Evolutionary conservation across 1,140 invertebrate species (phyloP).

Genomic region (Lasioglossum albipes): DNA sequence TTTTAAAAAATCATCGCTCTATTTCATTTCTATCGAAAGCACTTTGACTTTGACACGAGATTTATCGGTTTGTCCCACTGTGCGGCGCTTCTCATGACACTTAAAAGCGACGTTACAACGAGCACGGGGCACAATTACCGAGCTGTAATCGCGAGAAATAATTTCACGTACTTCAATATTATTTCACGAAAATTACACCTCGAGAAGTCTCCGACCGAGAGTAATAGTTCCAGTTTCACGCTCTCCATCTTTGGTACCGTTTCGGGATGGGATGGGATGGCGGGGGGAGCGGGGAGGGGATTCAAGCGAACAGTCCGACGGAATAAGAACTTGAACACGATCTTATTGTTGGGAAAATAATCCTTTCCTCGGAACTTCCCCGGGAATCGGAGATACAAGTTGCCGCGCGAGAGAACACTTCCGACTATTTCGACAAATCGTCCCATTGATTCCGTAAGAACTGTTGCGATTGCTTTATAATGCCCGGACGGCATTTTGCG

Average conservation of each 20-base stretch:
- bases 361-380: constrained; percentile 13
- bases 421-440: constrained; percentile 15
- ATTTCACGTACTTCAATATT: neutral
- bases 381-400: constrained; percentile 9
- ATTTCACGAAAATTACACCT: neutral
- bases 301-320: neutral
- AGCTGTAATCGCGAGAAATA: no score
- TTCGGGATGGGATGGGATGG: neutral
- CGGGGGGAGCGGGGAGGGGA: neutral
- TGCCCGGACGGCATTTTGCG: neutral
- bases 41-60: no score
- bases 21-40: no score
- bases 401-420: neutral
- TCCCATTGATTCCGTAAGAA: neutral
- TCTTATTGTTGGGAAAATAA: constrained; percentile 36
- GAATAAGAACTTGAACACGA: neutral
- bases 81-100: no score
- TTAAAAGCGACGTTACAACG: no score
- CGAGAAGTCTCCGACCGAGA: no score
- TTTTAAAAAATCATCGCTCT: no score
- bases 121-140: no score
- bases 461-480: neutral
- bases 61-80: no score
- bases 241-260: neutral
- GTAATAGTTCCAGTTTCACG: neutral